Evolutionary conservation across 2,113 vertebrate species (phyloP).

Genomic region (Tympanuchus pallidicinctus): DNA sequence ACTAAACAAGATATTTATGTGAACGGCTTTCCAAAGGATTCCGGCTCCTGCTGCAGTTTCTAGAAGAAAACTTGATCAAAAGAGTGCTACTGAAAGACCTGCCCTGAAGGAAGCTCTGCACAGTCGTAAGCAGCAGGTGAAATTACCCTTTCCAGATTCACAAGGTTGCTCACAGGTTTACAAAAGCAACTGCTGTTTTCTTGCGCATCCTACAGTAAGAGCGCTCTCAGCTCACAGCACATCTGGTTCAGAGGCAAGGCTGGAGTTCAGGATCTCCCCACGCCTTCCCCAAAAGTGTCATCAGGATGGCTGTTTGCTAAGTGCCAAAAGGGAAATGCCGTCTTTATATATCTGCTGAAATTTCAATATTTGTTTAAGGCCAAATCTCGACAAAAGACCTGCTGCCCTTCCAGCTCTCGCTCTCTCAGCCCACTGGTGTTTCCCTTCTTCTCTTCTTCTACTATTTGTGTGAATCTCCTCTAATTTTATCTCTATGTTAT

Average conservation of each 20-base stretch:
- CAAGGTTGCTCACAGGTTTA: neutral
- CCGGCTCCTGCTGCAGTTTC: constrained; percentile 29
- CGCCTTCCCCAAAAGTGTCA: neutral
- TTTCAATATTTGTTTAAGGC: neutral
- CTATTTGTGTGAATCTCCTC: neutral
- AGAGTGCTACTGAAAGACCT: neutral
- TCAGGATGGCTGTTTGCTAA: neutral
- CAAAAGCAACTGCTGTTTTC: neutral
- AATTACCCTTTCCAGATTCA: neutral
- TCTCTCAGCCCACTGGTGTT: rapidly evolving
- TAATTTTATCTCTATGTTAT: neutral
- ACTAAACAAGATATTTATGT: constrained; percentile 75
- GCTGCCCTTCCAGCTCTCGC: neutral
- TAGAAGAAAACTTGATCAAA: constrained; percentile 6
- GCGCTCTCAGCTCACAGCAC: rapidly evolving
- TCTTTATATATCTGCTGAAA: neutral
- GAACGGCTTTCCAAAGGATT: constrained; percentile 36
- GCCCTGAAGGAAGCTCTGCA: neutral
- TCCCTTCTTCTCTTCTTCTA: neutral
- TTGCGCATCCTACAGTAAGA: neutral
- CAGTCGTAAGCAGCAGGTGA: neutral
- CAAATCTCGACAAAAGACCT: neutral
- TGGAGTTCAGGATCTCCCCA: neutral
- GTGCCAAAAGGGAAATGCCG: neutral
- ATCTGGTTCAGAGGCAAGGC: neutral